phyloP scores from a whole-genome alignment of 2,113 vertebrate genomes.

The Pipra filicauda region DNA sequence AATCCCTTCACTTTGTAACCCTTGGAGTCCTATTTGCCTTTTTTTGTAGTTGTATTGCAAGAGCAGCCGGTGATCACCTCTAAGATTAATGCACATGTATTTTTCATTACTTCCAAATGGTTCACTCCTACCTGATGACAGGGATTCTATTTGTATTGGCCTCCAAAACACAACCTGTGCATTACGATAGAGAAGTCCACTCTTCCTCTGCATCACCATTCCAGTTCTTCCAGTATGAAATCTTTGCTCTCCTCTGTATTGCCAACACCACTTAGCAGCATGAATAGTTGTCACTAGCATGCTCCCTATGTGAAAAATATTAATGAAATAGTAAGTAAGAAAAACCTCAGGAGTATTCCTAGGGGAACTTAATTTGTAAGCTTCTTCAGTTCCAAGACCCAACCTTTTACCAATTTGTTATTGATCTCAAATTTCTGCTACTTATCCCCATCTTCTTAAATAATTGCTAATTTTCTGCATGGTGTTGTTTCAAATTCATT shows the following conservation, averaged over 20 bases:
- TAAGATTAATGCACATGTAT: not conserved
- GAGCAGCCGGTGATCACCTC: not conserved
- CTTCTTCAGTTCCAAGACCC: not conserved
- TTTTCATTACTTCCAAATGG: not conserved
- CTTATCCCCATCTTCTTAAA: not conserved
- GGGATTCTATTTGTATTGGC: not conserved
- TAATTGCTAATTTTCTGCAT: not conserved
- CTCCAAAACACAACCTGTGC: not conserved
- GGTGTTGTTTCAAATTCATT: not conserved
- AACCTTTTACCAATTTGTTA: not conserved
- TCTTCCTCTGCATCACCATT: not conserved
- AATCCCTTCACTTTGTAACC: not conserved
- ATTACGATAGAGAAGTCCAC: not conserved
- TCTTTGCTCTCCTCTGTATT: not conserved
- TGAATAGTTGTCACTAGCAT: not conserved
- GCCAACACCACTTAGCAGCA: not conserved
- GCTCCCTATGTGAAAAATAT: not conserved
- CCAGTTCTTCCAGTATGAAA: not conserved
- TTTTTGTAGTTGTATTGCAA: not conserved
- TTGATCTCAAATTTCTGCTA: not conserved
- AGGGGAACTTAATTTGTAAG: not conserved
- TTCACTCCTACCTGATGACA: not conserved
- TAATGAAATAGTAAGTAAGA: not conserved
- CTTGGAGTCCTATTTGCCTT: not conserved
- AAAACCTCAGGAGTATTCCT: not conserved